These are phyloP conservation scores for Connochaetes taurinus DNA, from an alignment of 2,113 vertebrate genomes.

Conservation along the genomic window DNA sequence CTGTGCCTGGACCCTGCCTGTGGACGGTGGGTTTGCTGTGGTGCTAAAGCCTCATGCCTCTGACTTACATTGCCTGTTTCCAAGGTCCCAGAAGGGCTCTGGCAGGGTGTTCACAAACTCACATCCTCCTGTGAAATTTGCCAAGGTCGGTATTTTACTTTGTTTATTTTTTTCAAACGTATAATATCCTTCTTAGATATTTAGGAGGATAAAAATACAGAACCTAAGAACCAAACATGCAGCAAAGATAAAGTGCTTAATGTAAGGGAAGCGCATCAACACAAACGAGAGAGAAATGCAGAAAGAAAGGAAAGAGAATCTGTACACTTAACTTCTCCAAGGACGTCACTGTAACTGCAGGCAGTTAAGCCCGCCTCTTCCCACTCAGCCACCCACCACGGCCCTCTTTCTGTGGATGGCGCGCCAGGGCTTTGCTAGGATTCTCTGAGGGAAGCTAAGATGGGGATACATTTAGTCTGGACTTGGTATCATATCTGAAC, in stretches of 20 bases:
- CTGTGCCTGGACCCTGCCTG: neutral
- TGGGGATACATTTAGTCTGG: neutral
- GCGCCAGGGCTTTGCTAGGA: neutral
- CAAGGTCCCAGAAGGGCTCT: neutral
- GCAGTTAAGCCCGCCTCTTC: neutral
- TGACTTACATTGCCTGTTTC: neutral
- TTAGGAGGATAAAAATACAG: neutral
- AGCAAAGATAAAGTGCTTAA: neutral
- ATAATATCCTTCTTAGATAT: neutral
- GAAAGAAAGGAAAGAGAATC: neutral
- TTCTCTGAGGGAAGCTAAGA: neutral
- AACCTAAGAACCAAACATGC: neutral
- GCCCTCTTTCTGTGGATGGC: rapidly evolving
- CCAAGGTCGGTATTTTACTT: neutral
- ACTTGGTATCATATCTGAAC: neutral
- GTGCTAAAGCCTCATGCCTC: neutral
- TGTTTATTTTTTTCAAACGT: neutral
- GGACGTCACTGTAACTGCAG: no score
- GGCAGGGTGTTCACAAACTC: neutral
- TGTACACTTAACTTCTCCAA: neutral
- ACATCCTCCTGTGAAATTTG: neutral
- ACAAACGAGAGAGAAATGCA: neutral
- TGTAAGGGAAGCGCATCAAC: neutral
- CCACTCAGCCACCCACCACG: neutral
- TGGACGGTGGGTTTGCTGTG: neutral